Base-by-base conservation (phyloP, 2,888 invertebrate genomes). In the Drosophila lacicola region DNA sequence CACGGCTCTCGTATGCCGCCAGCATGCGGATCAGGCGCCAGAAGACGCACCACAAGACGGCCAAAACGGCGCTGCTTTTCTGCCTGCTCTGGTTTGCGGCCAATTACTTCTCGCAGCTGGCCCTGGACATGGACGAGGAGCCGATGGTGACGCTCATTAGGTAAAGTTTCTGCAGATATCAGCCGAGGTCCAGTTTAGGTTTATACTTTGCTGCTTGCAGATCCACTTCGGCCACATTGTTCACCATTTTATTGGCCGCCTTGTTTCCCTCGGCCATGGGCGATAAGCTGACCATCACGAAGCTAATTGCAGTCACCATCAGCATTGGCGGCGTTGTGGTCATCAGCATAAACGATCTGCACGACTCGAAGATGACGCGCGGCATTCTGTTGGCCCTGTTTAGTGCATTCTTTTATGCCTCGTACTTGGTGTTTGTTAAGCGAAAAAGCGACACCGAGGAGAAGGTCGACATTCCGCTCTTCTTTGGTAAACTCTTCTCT, bases 1-100 rank as follows among this genome's bases (percentile, higher is more conserved):
- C 99, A 3, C 94, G 99, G 53, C 94, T 99, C 71, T 98, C 98
- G n/a, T 99, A 98, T 94, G 95, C 97, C 77, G 98, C 98, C 9
- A 97, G 97, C 66, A 92, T 98, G 72, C 94, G 97, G 69, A 97
- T 97, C 56, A 95, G 96, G 21, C 90, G 95, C 0, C 94, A 94
- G 78, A 92, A 92, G 68, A 91, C 92, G 0, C 93, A 94, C 81
- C 93, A 94, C 81, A 94, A 95, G 92, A 95, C 96, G 14, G 96
- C 97, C 33, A 96, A 97, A 89, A 95, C 98, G 33, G 97, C 98
- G 5, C 93, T 97, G 53, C 94, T 96, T 65, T 98, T 98, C 93
- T 97, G 96, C 92, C 91, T 98, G 75, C 93, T 98, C 97, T 99
- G 98, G 98, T 98, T 99, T 93, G 93, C 96, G 88, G 98, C 98